Base-by-base conservation (phyloP, 2,113 vertebrate genomes). In the Embiotoca jacksoni region DNA sequence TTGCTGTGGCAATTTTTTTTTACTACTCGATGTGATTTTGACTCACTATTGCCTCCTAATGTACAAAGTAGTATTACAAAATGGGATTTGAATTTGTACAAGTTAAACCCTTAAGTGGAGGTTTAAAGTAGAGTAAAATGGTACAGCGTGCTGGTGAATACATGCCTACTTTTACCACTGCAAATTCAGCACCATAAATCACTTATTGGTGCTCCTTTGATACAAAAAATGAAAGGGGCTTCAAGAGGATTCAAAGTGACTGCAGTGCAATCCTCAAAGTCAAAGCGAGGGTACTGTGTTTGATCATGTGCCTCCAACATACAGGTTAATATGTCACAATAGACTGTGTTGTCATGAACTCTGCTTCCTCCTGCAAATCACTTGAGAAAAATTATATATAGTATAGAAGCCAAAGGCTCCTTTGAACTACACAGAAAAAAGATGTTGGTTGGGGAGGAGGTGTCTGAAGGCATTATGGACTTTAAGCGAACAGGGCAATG, bases 381-480 rank as follows among this genome's bases (percentile, higher is more conserved):
- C 57, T 33, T 39, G 35, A 57, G 65, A 44, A 44, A 54, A 8
- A 52, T 30, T 68, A 63, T 35, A 36, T 64, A 31, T 55, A 65
- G 39, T 67, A 33, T 10, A 47, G 69, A 57, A 56, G 56, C 35
- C 10, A 2, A 39, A 72, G 44, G 23, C 15, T 63, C 49, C 60
- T 86, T 83, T 85, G 73, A 85, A 78, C 69, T 64, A 30, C 59
- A 57, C 10, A 50, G 61, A 74, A 58, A 75, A 61, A 84, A 39
- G 75, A 15, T 33, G 58, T 39, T n/a, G 73, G 50, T 15, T 36
- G 61, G 55, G 64, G 66, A 71, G 63, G 64, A 78, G 16, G 31
- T 75, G 67, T 77, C 47, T 60, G 41, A 69, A 60, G 62, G 47
- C 62, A 80, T 80, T 80, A 72, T 52, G 62, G 52, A 55, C 54